phyloP scores from a whole-genome alignment of 2,888 invertebrate species.

The Globia sparganii region DNA sequence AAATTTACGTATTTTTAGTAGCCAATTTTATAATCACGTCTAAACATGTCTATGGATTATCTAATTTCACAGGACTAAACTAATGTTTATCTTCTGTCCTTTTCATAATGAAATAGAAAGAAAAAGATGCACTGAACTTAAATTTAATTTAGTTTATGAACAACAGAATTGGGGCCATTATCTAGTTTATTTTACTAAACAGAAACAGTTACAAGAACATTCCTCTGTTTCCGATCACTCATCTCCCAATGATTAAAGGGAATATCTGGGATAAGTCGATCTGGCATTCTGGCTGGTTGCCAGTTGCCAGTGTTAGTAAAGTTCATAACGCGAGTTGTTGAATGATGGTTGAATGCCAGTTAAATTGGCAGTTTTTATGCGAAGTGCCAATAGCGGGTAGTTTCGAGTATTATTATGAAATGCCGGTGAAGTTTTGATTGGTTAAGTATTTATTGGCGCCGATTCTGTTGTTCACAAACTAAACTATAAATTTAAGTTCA shows the following conservation, averaged over 20 bases:
- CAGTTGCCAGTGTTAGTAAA: slow-evolving; percentile 38
- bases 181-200: slow-evolving; percentile 28
- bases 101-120: too few relatives aligned
- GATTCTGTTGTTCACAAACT: too few relatives aligned
- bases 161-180: too few relatives aligned
- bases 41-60: too few relatives aligned
- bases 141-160: too few relatives aligned
- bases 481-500: too few relatives aligned
- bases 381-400: slow-evolving; percentile 28
- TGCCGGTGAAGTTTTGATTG: slow-evolving; percentile 13
- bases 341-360: slow-evolving; percentile 40
- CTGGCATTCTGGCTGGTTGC: slow-evolving; percentile 48
- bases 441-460: slow-evolving; percentile 8
- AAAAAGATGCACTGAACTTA: too few relatives aligned
- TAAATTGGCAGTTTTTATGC: slow-evolving; percentile 46
- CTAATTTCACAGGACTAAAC: too few relatives aligned
- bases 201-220: slow-evolving; percentile 43
- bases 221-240: slow-evolving; percentile 35
- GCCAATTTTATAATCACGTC: too few relatives aligned
- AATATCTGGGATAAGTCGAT: slow-evolving; percentile 19
- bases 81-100: too few relatives aligned
- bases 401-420: slow-evolving; percentile 18
- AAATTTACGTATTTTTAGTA: too few relatives aligned
- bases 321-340: slow-evolving; percentile 35
- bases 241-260: slow-evolving; percentile 53